A percentile compares a stretch with the other conserved stretches of the same genome.
These are phyloP conservation scores for Schizothorax lantsangensis DNA, from an alignment of 2,797 vertebrate species.

Conservation along the genomic window DNA sequence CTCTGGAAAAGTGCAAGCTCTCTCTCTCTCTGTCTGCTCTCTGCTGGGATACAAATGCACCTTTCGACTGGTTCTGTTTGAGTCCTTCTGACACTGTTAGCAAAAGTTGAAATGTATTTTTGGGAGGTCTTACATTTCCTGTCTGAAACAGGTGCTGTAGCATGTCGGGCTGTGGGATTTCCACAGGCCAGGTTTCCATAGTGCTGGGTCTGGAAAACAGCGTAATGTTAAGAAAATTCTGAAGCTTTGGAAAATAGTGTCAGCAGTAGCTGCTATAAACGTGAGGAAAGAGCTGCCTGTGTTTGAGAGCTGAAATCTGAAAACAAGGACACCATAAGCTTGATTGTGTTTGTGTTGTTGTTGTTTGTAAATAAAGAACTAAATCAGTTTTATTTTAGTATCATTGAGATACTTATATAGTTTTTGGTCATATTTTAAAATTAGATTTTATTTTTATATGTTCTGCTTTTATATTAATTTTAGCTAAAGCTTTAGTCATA, in stretches of 20 bases:
- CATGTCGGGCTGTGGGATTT: slow-evolving; percentile 45
- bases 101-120: slow-evolving; percentile 79
- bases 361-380: not conserved
- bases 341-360: not conserved
- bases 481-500: not conserved
- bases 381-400: not conserved
- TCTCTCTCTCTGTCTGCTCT: slow-evolving; percentile 40
- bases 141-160: slow-evolving; percentile 48
- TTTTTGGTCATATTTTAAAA: not conserved
- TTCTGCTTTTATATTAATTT: not conserved
- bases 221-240: not conserved
- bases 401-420: not conserved
- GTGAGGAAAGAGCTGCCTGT: not conserved
- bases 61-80: slow-evolving; percentile 77
- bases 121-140: slow-evolving; percentile 61
- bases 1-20: slow-evolving; percentile 68
- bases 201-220: slow-evolving; percentile 29
- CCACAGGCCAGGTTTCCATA: slow-evolving; percentile 46
- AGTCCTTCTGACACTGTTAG: slow-evolving; percentile 69
- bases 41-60: slow-evolving; percentile 66
- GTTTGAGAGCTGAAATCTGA: not conserved
- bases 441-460: not conserved
- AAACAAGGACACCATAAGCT: not conserved
- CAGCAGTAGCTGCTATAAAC: not conserved
- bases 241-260: slow-evolving; percentile 31